These are phyloP conservation scores for Chelon auratus DNA, from an alignment of 2,797 vertebrate species.

Conservation along the genomic window DNA sequence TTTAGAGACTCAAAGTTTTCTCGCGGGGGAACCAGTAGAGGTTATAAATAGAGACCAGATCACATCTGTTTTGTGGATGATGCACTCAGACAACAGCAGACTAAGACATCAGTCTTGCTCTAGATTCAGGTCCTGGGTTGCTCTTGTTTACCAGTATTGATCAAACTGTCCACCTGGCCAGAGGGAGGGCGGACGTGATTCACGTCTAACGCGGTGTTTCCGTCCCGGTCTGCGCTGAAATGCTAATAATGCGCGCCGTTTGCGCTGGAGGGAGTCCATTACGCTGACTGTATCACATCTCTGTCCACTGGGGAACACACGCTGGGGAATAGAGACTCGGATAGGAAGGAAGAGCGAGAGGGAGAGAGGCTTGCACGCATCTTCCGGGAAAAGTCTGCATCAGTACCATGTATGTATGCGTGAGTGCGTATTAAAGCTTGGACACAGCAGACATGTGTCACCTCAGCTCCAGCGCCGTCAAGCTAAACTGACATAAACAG, in stretches of 20 bases:
- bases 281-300: slow-evolving; percentile 63
- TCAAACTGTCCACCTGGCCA: slow-evolving; percentile 51
- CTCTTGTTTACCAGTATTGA: slow-evolving; percentile 52
- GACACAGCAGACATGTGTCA: slow-evolving; percentile 83
- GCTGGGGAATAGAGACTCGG: slow-evolving; percentile 46
- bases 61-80: slow-evolving; percentile 26
- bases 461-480: slow-evolving; percentile 76
- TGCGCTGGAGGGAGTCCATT: slow-evolving; percentile 67
- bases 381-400: slow-evolving; percentile 39
- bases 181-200: slow-evolving; percentile 51
- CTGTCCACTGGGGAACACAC: slow-evolving; percentile 42
- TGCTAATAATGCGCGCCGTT: slow-evolving; percentile 66
- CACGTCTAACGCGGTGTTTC: slow-evolving; percentile 57
- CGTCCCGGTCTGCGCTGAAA: slow-evolving; percentile 46
- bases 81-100: slow-evolving; percentile 7
- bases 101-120: neutral
- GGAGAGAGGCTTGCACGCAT: slow-evolving; percentile 32
- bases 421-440: slow-evolving; percentile 50
- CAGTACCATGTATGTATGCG: slow-evolving; percentile 16
- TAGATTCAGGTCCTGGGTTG: slow-evolving; percentile 23
- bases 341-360: slow-evolving; percentile 42
- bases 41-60: slow-evolving; percentile 33
- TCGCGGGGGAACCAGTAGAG: slow-evolving; percentile 25
- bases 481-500: slow-evolving; percentile 82
- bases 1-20: slow-evolving; percentile 37